Evolutionary conservation across 2,113 vertebrate genomes (phyloP), one percentile per base, ranked within the genome.

Genomic region (Prinia subflava): DNA sequence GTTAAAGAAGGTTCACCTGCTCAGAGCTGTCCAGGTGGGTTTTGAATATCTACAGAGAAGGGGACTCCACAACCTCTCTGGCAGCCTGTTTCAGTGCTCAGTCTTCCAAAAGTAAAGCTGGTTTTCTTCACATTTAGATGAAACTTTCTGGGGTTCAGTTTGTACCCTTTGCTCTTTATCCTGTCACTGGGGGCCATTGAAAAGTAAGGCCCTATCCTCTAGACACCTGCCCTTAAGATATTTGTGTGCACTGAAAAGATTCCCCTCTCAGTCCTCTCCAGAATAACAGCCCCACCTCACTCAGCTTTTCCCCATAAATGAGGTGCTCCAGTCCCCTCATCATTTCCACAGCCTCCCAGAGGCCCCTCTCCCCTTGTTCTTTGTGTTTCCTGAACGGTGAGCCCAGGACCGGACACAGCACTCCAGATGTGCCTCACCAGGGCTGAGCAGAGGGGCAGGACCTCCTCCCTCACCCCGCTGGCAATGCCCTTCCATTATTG

Each of bases 151-250:
- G 11, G 30, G 27, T 63, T 64, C 4, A 71, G 20, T 20, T 41
- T n/a, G n/a, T 31, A 17, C 25, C 20, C 2, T 6, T 30, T 71
- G 16, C 9, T 35, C 11, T 22, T 64, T 15, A 42, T 35, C 21
- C 17, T 56, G 13, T 27, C 49, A 56, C 21, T 56, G 35, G 41
- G 11, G 14, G 42, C 4, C 42, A 42, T 41, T 49, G 49, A 49
- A 56, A 30, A 64, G 11, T 22, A 39, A 56, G 30, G 20, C 5
- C 5, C 16, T 31, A 49, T 25, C 7, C 41, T 63, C n/a, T 79
- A 0, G 0, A 55, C 7, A 56, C 4, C 5, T 0, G 0, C 28
- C 20, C n/a, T 25, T 35, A 71, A 25, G 8, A 2, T 7, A 35
- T 3, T 17, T 30, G 20, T 18, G n/a, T 25, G 41, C 24, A n/a